Evolutionary conservation across 64 coral and sea anemone species (phyloP), one percentile per base, ranked within the genome.

Genomic region (Acropora tenuis): DNA sequence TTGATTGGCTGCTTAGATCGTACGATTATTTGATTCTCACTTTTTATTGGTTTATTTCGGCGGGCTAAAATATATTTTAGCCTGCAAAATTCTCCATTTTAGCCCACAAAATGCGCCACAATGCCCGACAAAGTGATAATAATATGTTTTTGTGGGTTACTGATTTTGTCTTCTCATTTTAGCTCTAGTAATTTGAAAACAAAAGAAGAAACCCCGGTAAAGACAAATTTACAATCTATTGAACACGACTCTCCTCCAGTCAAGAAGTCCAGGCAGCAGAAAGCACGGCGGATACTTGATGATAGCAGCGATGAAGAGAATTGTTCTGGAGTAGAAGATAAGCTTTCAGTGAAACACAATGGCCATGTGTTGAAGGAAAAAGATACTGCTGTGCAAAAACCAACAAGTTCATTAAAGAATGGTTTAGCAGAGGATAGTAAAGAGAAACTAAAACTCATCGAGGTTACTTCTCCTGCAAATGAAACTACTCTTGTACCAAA

Each of bases 251-350:
- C 91, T 16, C 76, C 91, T 47, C 91, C 91, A 79, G 83, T 87
- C 46, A 93, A 93, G 61, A 93, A 87, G 63, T 69, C 91, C 86
- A 58, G 83, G 6, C 83, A 78, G 15, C 69, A 80, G 44, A 86
- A 87, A 63, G 47, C 91, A 8, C 61, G 82, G 6, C 82, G 83
- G 3, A 67, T 93, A 72, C 48, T 93, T 78, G 91, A 93, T 71
- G 83, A 93, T 69, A 87, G 83, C 61, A 92, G 91, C 45, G 91
- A 93, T 53, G 91, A 93, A 43, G 91, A 93, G 47, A 87, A 93
- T 74, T 41, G 78, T 15, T 17, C 20, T 67, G 65, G 17, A 63
- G 76, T 17, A 18, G 40, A 7, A 5, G 20, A 44, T 8, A 18
- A 48, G 9, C 11, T 18, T 1, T 18, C 73, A 84, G 45, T 19